Evolutionary conservation across 2,797 vertebrate species (phyloP).

Genomic region (Ptychobarbus kaznakovi): DNA sequence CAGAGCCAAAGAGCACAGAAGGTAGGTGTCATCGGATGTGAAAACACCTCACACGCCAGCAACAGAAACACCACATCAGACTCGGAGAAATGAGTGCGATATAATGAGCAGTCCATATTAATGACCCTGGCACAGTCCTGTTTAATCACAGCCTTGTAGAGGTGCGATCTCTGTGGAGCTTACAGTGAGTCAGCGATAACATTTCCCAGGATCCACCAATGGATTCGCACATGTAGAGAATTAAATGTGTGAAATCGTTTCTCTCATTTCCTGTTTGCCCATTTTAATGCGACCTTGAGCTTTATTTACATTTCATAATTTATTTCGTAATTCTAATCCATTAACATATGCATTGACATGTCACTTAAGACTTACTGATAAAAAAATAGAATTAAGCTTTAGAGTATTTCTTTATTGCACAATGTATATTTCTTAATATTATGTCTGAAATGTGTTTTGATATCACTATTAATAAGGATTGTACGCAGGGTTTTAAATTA

Average conservation of each 20-base stretch:
- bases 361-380: background rate
- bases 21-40: constrained; percentile 55
- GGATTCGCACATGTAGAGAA: background rate
- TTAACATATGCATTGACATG: background rate
- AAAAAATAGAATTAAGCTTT: no score
- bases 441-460: no score
- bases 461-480: no score
- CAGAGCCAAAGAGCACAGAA: constrained; percentile 47
- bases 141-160: constrained; percentile 31
- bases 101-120: constrained; percentile 51
- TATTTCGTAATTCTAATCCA: background rate
- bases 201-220: background rate
- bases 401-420: no score
- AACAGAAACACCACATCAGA: constrained; percentile 53
- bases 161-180: constrained; percentile 10
- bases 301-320: background rate
- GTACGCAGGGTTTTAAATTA: no score
- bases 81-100: constrained; percentile 41
- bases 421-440: no score
- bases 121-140: constrained; percentile 36
- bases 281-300: background rate
- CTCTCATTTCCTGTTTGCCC: background rate
- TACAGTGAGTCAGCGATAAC: constrained; percentile 33
- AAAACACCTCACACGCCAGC: constrained; percentile 59
- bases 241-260: background rate